Evolutionary conservation across 1,140 invertebrate species (phyloP), one percentile per base, ranked within the genome.

Genomic region (Cepaea nemoralis): DNA sequence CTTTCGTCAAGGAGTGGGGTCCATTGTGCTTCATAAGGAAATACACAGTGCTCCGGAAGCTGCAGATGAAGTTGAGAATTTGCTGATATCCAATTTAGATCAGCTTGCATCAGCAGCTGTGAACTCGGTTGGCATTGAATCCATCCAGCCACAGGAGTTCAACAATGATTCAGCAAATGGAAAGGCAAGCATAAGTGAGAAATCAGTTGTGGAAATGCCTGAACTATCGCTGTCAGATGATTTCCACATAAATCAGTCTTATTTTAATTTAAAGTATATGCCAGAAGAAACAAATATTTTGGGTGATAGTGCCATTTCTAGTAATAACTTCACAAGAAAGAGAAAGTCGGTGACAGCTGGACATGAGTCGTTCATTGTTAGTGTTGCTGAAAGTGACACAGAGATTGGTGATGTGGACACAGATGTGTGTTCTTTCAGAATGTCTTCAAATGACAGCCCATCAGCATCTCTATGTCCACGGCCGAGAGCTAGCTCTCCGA

Each of bases 71-170:
- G 45, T 24, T 0, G 70, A 73, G 55, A 73, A 40, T 37, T 69
- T 80, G n/a, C 33, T 55, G 19, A 80, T 71, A 14, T 80, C 78
- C 10, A 80, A 80, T 35, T 45, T 80, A 40, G 78, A 80, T 35
- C 78, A 80, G 37, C 69, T 80, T 39, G 78, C 78, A n/a, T 73
- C 67, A 50, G 78, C 78, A 42, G 78, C 78, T n/a, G 40, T 80
- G 42, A 73, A 48, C n/a, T 37, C 59, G 8, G 76, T 59, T 19
- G 77, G 63, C 16, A 33, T 67, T 10, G 66, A 69, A 39, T 37
- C 55, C 1, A 55, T 59, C 19, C 75, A 55, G 8, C 22, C n/a
- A 3, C 1, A 63, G 16, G 59, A 63, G 59, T 2, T 16, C 27
- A 27, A 63, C 27, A 31, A 27, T 63, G 27, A 63, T 31, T 31